phyloP scores from a whole-genome alignment of 2,888 invertebrate species.

The Eupithecia abbreviata region DNA sequence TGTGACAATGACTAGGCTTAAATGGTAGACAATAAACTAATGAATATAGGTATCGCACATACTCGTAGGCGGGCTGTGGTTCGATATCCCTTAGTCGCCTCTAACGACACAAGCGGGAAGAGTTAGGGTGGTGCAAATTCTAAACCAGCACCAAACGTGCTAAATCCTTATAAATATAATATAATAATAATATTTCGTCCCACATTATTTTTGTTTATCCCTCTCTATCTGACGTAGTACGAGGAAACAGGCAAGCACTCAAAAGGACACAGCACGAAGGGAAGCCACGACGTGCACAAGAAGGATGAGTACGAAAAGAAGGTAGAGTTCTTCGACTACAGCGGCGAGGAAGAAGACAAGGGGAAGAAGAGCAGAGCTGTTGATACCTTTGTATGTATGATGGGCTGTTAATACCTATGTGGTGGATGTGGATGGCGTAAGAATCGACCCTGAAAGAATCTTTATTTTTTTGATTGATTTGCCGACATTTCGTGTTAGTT shows the following conservation, averaged over 20 bases:
- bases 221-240: constrained; percentile 64
- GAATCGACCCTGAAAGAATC: background rate
- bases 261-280: constrained; percentile 90
- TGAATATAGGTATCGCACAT: no score
- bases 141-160: no score
- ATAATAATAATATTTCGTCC: background rate
- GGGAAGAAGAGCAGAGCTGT: constrained; percentile 81
- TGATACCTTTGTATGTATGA: background rate
- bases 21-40: no score
- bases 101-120: no score
- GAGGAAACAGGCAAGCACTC: constrained; percentile 87
- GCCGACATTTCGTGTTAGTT: no score
- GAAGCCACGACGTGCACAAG: constrained; percentile 89
- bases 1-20: no score
- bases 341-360: constrained; percentile 86
- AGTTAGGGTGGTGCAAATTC: no score
- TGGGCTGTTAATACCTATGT: background rate
- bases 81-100: no score
- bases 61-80: no score
- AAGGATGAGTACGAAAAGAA: constrained; percentile 90
- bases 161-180: background rate
- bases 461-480: no score
- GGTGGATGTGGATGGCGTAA: no score
- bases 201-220: background rate
- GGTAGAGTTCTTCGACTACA: constrained; percentile 90